phyloP scores from a whole-genome alignment of 2,888 invertebrate species.

The Chrysodeixis includens region DNA sequence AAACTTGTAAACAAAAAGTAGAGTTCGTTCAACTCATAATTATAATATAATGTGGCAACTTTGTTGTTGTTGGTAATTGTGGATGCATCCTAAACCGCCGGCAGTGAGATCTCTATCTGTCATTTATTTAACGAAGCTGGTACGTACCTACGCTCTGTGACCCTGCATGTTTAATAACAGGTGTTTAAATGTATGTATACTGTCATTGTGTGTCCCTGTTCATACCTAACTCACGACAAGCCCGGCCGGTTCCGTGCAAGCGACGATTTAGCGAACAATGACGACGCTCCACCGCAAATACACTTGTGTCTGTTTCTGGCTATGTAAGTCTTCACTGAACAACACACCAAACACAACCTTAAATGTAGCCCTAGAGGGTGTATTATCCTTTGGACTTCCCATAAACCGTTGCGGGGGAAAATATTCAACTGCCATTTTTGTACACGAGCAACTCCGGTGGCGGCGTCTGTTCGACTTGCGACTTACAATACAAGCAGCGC shows the following conservation, averaged over 20 bases:
- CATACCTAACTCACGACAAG: conserved; percentile 87
- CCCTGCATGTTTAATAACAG: conserved; percentile 87
- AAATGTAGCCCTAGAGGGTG: conserved; percentile 55
- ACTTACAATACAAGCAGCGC: conserved; percentile 85
- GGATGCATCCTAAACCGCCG: conserved; percentile 80
- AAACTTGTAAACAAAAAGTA: conserved; percentile 51
- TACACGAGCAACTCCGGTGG: conserved; percentile 87
- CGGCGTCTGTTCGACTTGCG: conserved; percentile 85
- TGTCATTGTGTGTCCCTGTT: conserved; percentile 83
- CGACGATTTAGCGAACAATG: conserved; percentile 89
- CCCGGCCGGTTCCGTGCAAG: conserved; percentile 87
- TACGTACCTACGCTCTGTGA: conserved; percentile 80
- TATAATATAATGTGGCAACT: conserved; percentile 72
- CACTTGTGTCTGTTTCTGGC: conserved; percentile 80
- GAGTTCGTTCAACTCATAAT: conserved; percentile 75
- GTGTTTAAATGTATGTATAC: conserved; percentile 87
- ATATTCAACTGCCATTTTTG: conserved; percentile 89
- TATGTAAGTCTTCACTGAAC: conserved; percentile 76
- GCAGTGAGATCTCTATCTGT: conserved; percentile 83
- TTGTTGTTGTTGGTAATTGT: conserved; percentile 72
- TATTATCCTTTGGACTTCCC: conserved; percentile 56
- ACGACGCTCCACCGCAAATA: conserved; percentile 87
- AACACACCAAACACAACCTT: conserved; percentile 64
- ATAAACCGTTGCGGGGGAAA: conserved; percentile 78
- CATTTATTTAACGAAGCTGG: conserved; percentile 84